These are phyloP conservation scores for Adelognathus sp. DNA, from an alignment of 2,888 invertebrate species.

Conservation along the genomic window DNA sequence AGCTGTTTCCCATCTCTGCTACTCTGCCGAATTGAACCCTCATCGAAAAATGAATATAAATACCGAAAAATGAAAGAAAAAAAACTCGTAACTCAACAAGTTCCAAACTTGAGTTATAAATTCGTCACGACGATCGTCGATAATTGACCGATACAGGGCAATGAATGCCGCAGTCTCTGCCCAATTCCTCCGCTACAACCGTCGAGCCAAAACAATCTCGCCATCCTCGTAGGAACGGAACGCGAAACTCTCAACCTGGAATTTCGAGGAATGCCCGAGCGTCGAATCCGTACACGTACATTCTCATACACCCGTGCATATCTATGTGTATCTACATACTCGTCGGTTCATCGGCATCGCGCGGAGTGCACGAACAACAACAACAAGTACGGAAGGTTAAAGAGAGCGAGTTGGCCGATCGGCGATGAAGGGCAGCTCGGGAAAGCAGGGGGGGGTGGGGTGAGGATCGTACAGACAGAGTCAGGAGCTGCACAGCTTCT, in stretches of 20 bases:
- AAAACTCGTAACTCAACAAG: background rate
- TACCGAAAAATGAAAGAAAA: background rate
- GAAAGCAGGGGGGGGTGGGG: constrained; percentile 56
- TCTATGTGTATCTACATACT: constrained; percentile 31
- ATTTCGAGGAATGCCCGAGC: constrained; percentile 53
- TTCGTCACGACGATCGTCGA: constrained; percentile 5
- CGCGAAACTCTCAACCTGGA: constrained; percentile 48
- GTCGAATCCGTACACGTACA: constrained; percentile 10
- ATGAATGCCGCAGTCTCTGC: constrained; percentile 18
- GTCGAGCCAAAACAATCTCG: background rate
- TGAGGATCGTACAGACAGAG: constrained; percentile 57
- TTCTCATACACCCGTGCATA: background rate
- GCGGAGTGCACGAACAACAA: constrained; percentile 40
- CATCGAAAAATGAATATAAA: too few species aligned
- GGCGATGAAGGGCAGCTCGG: constrained; percentile 22
- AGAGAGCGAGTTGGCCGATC: constrained; percentile 21
- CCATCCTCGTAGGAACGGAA: constrained; percentile 23
- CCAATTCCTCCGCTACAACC: constrained; percentile 26
- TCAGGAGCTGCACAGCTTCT: constrained; percentile 39
- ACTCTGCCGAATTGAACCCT: too few species aligned
- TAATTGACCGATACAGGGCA: constrained; percentile 18
- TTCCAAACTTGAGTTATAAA: background rate
- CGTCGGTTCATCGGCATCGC: constrained; percentile 1
- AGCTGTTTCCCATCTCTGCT: too few species aligned
- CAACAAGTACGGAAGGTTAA: constrained; percentile 38